Evolutionary conservation across 2,113 vertebrate genomes (phyloP).

Genomic region (Glareola pratincola): DNA sequence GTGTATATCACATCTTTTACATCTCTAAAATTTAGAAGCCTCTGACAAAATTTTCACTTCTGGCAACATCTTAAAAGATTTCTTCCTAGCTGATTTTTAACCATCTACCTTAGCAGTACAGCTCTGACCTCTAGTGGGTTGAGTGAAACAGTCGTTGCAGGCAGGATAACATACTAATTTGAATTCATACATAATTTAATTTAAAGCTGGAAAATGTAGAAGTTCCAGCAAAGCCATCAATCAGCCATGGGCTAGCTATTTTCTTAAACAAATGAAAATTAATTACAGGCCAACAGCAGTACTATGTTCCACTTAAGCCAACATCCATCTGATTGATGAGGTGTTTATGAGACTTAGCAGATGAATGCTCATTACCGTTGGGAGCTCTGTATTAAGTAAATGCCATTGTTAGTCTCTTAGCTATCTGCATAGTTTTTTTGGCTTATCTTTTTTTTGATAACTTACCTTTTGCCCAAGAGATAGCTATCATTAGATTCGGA

Average conservation of each 20-base stretch:
- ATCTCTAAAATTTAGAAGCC: neutral
- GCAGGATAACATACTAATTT: neutral
- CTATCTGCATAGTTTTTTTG: neutral
- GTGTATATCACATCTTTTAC: neutral
- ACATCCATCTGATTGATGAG: neutral
- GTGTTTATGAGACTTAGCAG: neutral
- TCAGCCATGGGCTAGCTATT: neutral
- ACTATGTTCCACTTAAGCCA: neutral
- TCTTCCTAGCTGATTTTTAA: neutral
- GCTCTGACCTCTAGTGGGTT: constrained; percentile 61
- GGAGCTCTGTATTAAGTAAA: neutral
- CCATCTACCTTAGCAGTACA: neutral
- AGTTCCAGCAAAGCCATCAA: neutral
- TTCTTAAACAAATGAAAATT: constrained; percentile 9
- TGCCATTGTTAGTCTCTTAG: neutral
- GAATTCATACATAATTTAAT: neutral
- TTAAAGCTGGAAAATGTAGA: neutral
- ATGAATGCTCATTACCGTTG: neutral
- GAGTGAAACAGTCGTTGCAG: neutral
- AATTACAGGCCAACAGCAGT: neutral
- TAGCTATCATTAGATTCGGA: neutral
- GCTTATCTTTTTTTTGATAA: neutral
- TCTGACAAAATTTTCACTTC: neutral
- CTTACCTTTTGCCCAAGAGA: neutral
- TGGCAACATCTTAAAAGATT: neutral